phyloP scores from a whole-genome alignment of 2,797 vertebrate species.

The Acanthurus leucopareius region DNA sequence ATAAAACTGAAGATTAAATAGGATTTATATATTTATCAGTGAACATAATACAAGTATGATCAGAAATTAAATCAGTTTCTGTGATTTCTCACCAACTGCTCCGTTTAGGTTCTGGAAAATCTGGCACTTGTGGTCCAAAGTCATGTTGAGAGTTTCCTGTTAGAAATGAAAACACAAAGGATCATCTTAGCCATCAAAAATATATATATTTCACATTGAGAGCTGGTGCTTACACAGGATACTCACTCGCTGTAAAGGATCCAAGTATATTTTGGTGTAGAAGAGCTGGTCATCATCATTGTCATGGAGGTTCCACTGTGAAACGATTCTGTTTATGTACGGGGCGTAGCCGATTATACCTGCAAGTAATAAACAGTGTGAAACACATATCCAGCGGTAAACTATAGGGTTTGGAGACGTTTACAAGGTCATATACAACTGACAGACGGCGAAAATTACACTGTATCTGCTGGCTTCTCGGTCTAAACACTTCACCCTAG shows the following conservation, averaged over 20 bases:
- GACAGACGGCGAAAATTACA: constrained; percentile 65
- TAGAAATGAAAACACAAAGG: constrained; percentile 46
- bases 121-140: constrained; percentile 95
- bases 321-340: constrained; percentile 89
- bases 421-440: constrained; percentile 58
- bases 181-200: constrained; percentile 12
- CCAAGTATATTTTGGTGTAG: constrained; percentile 97
- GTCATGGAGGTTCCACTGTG: constrained; percentile 96
- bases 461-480: constrained; percentile 36
- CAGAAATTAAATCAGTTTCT: constrained; percentile 23
- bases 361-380: constrained; percentile 79
- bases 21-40: constrained; percentile 21
- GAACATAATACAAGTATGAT: background rate
- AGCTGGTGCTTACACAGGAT: background rate
- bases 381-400: constrained; percentile 55
- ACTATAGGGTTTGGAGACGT: constrained; percentile 51
- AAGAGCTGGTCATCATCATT: constrained; percentile 99
- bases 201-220: constrained; percentile 34
- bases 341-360: constrained; percentile 96
- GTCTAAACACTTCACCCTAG: constrained; percentile 31
- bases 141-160: constrained; percentile 94
- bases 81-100: constrained; percentile 90
- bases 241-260: constrained; percentile 92
- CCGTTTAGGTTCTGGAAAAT: constrained; percentile 98
- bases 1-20: background rate